Evolutionary conservation across 1,140 invertebrate species (phyloP), one percentile per base, ranked within the genome.

Genomic region (Mactra quadrangularis): DNA sequence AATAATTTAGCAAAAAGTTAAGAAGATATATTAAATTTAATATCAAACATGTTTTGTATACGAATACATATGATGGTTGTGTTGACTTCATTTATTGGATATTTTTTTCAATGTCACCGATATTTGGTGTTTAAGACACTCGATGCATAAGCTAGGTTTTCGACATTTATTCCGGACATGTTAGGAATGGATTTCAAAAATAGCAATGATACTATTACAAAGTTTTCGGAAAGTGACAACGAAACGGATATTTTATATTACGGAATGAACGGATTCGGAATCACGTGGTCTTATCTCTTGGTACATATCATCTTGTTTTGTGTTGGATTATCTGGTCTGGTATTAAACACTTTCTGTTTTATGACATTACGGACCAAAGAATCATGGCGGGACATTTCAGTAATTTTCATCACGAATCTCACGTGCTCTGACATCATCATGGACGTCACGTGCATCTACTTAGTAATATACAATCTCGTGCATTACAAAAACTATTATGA

Each of bases 401-500:
- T 38, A n/a, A 57, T 72, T 33, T 72, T 72, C n/a, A 72, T 72
- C 29, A 55, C 33, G 3, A 72, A 72, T 22, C 35, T 72, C 4
- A 29, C 70, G 19, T 19, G 29, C 9, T 53, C 45, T 72, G 70
- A 72, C 35, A 22, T 57, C 31, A 72, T 72, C 19, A 57, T n/a
- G 27, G 50, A 29, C 50, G 15, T 53, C n/a, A 29, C 57, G 19
- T 55, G 70, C 22, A 38, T 72, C 27, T 72, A 72, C 35, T 9
- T 41, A 29, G 70, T 57, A 17, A 13, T 35, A 11, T 72, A 72
- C 33, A 72, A 72, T 41, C 70, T 72, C 3, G 25, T 72, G 11
- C 70, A 72, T 33, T 72, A 55, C 52, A 72, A 72, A 41, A 53
- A 72, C 38, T 72, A 55, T 33, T 72, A 72, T 47, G 70, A 72